Evolutionary conservation across 2,888 invertebrate genomes (phyloP).

Genomic region (Eupelmus urozonus): DNA sequence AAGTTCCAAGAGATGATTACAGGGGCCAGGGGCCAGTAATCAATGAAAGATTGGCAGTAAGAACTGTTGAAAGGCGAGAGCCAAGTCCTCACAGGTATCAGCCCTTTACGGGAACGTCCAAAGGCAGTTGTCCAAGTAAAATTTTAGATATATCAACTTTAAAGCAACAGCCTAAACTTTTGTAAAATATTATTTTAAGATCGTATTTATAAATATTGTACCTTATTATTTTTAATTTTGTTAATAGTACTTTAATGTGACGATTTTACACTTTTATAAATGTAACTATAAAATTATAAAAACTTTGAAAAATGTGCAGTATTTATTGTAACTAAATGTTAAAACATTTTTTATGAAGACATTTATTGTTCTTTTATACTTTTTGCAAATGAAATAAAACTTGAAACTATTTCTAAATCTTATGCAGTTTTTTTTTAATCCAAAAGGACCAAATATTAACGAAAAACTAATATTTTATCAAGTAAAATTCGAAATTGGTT

Average conservation of each 20-base stretch:
- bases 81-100: slow-evolving; percentile 57
- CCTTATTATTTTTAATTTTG: slow-evolving; percentile 29
- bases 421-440: too few species aligned
- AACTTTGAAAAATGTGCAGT: slow-evolving; percentile 2
- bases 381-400: too few species aligned
- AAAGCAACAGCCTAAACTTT: slow-evolving; percentile 84
- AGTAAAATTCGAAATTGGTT: too few species aligned
- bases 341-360: neutral
- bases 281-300: slow-evolving; percentile 32
- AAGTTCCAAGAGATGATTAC: slow-evolving; percentile 48
- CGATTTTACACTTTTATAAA: slow-evolving; percentile 50
- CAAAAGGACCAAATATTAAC: too few species aligned
- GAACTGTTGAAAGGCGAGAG: slow-evolving; percentile 55
- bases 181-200: slow-evolving; percentile 70
- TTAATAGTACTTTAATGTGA: slow-evolving; percentile 38
- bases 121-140: slow-evolving; percentile 77
- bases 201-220: slow-evolving; percentile 43
- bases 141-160: slow-evolving; percentile 85
- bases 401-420: too few species aligned
- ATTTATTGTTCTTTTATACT: neutral
- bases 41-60: slow-evolving; percentile 47
- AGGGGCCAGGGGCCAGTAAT: slow-evolving; percentile 3
- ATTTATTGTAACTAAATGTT: slow-evolving; percentile 15
- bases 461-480: too few species aligned
- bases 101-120: slow-evolving; percentile 63